Evolutionary conservation across 2,797 vertebrate species (phyloP), one percentile per base, ranked within the genome.

Genomic region (Sebastes itinus): DNA sequence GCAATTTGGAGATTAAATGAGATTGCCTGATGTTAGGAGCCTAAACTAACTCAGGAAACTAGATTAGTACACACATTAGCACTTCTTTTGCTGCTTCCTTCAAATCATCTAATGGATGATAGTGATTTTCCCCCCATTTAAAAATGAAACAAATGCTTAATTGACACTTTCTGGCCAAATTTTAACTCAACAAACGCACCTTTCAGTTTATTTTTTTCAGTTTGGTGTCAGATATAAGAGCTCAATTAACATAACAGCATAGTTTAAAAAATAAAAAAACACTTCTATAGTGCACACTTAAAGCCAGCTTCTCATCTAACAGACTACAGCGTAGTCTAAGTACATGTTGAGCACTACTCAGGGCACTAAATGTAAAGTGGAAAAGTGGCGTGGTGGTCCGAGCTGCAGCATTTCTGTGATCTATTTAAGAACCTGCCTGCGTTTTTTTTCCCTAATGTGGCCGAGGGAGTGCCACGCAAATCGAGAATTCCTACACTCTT

Each of bases 401-500:
- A 38, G 58, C 75, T 28, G 11, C 80, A 56, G 68, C 54, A 7
- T 32, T 46, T 49, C 84, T 92, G 28, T 78, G 87, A 84, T 89
- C 88, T 90, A 92, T 92, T 93, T 90, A 77, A 82, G 80, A 80
- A 78, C 60, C 67, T 75, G 87, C 63, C 65, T 62, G 69, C 25
- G 32, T 67, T 64, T 70, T 74, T 77, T 76, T 22, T 14, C n/a
- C n/a, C 77, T 92, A 62, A 88, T 91, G 92, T 91, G 92, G 92
- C 82, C 3, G 27, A 86, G 91, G 87, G 90, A 91, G 91, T 90
- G 91, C 85, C 90, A 78, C 88, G 80, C 88, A 65, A 86, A 90
- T 78, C 3, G 14, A 79, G 38, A 76, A 86, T 89, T 91, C 92
- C 85, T 92, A 35, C 85, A 68, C 75, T 70, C 52, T 75, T 32